These are phyloP conservation scores for Pelecanus crispus DNA, from an alignment of 2,113 vertebrate genomes.

Conservation along the genomic window DNA sequence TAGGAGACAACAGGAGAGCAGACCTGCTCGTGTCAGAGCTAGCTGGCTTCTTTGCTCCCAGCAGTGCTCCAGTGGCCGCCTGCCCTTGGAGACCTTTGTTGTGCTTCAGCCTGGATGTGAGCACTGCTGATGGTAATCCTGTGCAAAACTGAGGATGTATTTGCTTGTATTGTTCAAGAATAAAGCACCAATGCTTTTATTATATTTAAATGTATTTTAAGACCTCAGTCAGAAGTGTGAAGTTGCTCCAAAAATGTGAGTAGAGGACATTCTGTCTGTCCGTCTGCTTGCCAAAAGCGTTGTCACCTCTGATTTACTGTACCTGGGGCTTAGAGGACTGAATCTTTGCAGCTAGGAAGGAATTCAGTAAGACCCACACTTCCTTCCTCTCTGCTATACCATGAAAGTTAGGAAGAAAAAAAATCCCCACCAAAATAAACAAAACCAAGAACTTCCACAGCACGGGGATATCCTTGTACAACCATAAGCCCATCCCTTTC, in stretches of 20 bases:
- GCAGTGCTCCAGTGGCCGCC: neutral
- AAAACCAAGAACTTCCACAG: neutral
- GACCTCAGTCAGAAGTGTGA: neutral
- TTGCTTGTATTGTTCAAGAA: neutral
- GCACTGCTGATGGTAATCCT: neutral
- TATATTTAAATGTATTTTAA: neutral
- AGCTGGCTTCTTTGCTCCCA: neutral
- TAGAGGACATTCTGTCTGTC: neutral
- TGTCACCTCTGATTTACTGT: neutral
- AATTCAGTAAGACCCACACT: neutral
- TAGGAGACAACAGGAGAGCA: neutral
- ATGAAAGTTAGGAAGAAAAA: neutral
- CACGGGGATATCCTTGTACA: neutral
- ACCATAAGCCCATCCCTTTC: neutral
- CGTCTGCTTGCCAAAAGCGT: neutral
- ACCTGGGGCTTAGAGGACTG: neutral
- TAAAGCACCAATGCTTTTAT: neutral
- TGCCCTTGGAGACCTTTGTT: neutral
- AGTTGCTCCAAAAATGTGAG: neutral
- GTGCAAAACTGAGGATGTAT: neutral
- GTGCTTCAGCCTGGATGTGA: neutral
- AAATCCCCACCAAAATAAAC: neutral
- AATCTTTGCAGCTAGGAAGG: neutral
- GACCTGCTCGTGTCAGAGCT: neutral
- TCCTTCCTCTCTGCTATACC: neutral